Evolutionary conservation across 1,140 invertebrate genomes (phyloP), one percentile per base, ranked within the genome.

Genomic region (Adoxophyes honmai): DNA sequence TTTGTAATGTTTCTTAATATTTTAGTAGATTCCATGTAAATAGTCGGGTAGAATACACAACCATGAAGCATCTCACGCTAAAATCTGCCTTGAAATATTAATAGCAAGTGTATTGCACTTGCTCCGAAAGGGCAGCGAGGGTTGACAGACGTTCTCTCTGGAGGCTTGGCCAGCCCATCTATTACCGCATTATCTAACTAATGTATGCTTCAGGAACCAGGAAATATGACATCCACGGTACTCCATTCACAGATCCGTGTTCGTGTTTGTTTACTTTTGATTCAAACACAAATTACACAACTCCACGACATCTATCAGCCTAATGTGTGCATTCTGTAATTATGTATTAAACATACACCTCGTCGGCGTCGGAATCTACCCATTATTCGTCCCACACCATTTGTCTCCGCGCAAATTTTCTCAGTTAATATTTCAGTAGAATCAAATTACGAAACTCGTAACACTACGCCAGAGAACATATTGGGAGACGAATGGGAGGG

Each of bases 361-460:
- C 42, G 21, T 18, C 18, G 16, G 11, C 21, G 18, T 18, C 42
- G 21, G 16, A 10, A 28, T 10, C 10, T 13, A 18, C 16, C 42
- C 42, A 48, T 48, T 48, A 48, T 48, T 21, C 57, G 34, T 42
- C 52, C 18, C 21, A 56, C 35, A 14, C 42, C 59, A 69, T 73
- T 71, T 70, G 56, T 75, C 75, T 42, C 14, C 37, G 52, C 62
- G 62, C 64, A 63, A 71, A 78, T 73, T 76, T 74, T 75, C 73
- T 65, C 67, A 72, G 73, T 80, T 78, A 80, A 82, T 80, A 82
- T 80, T 78, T 80, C 73, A 80, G 67, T 55, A 58, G 78, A 81
- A 80, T 80, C 73, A 81, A 84, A 81, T 81, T 81, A 81, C 80
- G 76, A 57, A 72, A 70, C 67, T 72, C 78, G 62, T 77, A 72